phyloP scores from a whole-genome alignment of 1,140 invertebrate genomes.

The Pollicipes pollicipes region DNA sequence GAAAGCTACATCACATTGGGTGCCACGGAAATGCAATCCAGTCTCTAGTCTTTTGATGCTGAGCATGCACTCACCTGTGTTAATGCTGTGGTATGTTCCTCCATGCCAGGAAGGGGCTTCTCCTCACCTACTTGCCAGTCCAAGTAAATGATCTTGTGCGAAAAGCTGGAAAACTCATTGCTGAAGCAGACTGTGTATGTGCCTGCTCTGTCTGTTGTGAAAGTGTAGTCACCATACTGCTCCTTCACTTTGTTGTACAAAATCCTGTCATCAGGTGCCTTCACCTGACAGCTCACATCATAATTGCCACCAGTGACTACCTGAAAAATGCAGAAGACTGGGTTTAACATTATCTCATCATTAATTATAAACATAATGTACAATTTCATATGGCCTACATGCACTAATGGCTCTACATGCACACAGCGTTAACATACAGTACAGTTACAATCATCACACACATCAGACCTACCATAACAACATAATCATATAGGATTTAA shows the following conservation, averaged over 20 bases:
- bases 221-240: constrained; percentile 26
- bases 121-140: constrained; percentile 94
- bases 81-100: constrained; percentile 79
- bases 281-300: constrained; percentile 87
- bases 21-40: too few species aligned
- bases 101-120: constrained; percentile 58
- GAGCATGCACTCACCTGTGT: constrained; percentile 80
- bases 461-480: too few species aligned
- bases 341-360: too few species aligned
- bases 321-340: constrained; percentile 38
- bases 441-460: too few species aligned
- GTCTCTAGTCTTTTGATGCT: too few species aligned
- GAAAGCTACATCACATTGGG: too few species aligned
- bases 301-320: constrained; percentile 98
- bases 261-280: constrained; percentile 70
- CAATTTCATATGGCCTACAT: too few species aligned
- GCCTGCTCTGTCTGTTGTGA: constrained; percentile 15
- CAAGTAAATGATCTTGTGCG: constrained; percentile 98
- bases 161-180: constrained; percentile 98
- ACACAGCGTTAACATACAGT: too few species aligned
- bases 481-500: too few species aligned
- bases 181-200: constrained; percentile 62
- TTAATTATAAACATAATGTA: too few species aligned
- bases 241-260: constrained; percentile 80
- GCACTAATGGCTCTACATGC: too few species aligned